Conservation (phyloP, 2,113 vertebrate genomes). For the Cichladusa arquata region DNA sequence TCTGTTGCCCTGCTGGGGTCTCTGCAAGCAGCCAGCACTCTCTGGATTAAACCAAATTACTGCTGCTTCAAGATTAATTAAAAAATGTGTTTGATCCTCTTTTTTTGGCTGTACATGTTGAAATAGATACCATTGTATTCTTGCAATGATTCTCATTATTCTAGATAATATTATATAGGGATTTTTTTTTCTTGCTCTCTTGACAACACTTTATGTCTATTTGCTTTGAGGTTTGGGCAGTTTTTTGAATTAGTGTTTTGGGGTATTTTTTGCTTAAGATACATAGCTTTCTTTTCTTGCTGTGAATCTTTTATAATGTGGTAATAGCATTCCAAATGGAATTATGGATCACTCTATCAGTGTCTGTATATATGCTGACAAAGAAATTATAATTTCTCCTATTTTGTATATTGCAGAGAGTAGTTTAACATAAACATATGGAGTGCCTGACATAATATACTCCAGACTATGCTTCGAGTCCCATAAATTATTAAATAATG, state of each 20-base stretch:
- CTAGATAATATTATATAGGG: neutral
- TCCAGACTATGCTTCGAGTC: neutral
- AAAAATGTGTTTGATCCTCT: neutral
- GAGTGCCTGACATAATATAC: neutral
- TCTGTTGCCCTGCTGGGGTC: neutral
- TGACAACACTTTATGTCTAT: neutral
- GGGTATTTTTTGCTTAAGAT: neutral
- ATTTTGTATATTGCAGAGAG: neutral
- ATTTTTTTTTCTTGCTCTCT: neutral
- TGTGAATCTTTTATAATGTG: neutral
- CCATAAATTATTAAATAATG: neutral
- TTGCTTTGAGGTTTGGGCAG: neutral
- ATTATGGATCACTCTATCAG: neutral
- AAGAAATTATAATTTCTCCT: neutral
- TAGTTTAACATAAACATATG: neutral
- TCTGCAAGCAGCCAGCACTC: fast-evolving
- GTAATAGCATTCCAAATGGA: neutral
- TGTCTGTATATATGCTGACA: neutral
- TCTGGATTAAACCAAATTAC: neutral
- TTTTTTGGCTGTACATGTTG: neutral
- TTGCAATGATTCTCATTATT: neutral
- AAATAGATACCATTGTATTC: neutral
- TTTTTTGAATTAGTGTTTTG: neutral
- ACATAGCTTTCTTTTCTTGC: neutral
- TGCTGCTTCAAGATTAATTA: neutral